These are phyloP conservation scores for Plebejus anna DNA, from an alignment of 2,888 invertebrate species.

Conservation along the genomic window DNA sequence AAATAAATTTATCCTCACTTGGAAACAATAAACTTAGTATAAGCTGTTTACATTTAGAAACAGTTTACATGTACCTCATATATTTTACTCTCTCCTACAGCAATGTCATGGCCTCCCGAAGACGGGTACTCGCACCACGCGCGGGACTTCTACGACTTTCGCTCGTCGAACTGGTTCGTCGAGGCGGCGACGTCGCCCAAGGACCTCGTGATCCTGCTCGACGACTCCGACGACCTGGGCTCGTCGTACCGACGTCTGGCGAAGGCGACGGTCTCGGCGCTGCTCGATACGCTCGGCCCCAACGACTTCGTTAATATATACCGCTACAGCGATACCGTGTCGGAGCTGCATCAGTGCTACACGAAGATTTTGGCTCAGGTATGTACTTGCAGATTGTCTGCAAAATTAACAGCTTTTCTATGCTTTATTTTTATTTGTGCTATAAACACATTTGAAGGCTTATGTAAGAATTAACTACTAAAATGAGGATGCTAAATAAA, in stretches of 20 bases:
- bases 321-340: slow-evolving; percentile 90
- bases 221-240: slow-evolving; percentile 93
- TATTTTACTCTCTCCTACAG: slow-evolving; percentile 60
- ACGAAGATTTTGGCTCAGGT: slow-evolving; percentile 94
- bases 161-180: slow-evolving; percentile 97
- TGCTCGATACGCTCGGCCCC: slow-evolving; percentile 96
- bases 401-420: too few relatives aligned
- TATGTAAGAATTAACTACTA: too few relatives aligned
- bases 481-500: too few relatives aligned
- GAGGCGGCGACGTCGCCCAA: slow-evolving; percentile 98
- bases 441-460: too few relatives aligned
- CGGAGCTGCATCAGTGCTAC: slow-evolving; percentile 94
- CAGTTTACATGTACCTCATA: too few relatives aligned
- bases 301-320: slow-evolving; percentile 98
- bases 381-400: slow-evolving; percentile 36
- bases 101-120: slow-evolving; percentile 91
- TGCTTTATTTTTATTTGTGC: too few relatives aligned
- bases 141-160: slow-evolving; percentile 94
- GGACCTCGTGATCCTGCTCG: slow-evolving; percentile 96
- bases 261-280: slow-evolving; percentile 91
- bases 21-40: too few relatives aligned
- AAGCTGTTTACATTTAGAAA: too few relatives aligned
- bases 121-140: slow-evolving; percentile 88
- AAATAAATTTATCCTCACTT: too few relatives aligned
- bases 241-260: slow-evolving; percentile 92